Evolutionary conservation across 1,140 invertebrate genomes (phyloP), one percentile per base, ranked within the genome.

Genomic region (Drosophila parabipectinata): DNA sequence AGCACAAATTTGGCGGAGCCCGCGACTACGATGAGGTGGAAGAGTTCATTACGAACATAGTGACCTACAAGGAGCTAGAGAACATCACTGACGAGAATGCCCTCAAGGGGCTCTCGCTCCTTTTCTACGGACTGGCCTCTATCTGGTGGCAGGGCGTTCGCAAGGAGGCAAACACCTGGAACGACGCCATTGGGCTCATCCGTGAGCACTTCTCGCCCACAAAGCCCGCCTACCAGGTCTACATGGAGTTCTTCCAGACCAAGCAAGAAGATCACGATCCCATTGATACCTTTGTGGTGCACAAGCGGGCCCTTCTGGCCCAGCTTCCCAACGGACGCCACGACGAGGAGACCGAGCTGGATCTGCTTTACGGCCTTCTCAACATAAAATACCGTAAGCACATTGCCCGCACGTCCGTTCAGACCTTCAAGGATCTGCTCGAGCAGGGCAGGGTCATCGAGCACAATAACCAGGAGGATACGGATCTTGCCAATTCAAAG

Each of bases 91-190:
- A 93, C 59, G 78, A 85, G 41, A 92, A 92, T 57, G 92, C 92
- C 4, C 54, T 92, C 4, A 87, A 83, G 62, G 92, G 92, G 3
- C 34, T 93, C 3, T 87, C 92, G 1, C 79, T 93, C 63, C 78
- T 93, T 2, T 77, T 93, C 24, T 80, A 69, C 10, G 91, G 88
- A 14, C 45, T 88, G 4, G 93, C 93, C 4, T 92, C 92, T 1
- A 92, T 88, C 3, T 93, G 92, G 92, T 93, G 92, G 92, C 90
- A 92, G 58, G 92, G 92, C 53, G 83, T 92, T 0, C 91, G 92
- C 21, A 76, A 79, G 53, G 91, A 92, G 71, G 90, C 87, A 9
- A 73, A 78, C 34, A 91, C 89, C 5, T 92, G 89, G 85, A 67
- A 79, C 9, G 90, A 91, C 12, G 91, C 75, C 34, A 67, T 91